Evolutionary conservation across 2,113 vertebrate species (phyloP), one percentile per base, ranked within the genome.

Genomic region (Calonectris borealis): DNA sequence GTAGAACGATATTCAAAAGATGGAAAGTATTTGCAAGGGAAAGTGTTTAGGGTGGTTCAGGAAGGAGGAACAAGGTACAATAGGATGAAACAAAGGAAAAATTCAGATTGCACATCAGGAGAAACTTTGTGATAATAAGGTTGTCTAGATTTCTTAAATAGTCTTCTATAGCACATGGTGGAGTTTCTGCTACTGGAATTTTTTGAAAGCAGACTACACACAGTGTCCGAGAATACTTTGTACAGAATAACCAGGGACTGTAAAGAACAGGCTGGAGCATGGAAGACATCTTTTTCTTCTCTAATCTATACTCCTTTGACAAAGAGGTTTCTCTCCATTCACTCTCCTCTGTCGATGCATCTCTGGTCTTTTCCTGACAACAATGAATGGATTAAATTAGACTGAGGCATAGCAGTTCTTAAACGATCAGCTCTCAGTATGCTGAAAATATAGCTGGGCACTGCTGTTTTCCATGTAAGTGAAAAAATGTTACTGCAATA

Each of bases 401-500:
- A 64, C 52, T 48, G 34, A 94, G 32, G 76, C 38, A 71, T 3
- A 62, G 83, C 55, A 85, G 62, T 46, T 88, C 72, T 86, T 51
- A 96, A 92, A 82, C 0, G 0, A 78, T 73, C 76, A 83, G 77
- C 34, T 86, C 81, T 85, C 69, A 66, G 26, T 38, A n/a, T 64
- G 46, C 55, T 90, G 69, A 84, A 96, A 86, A 78, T 94, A 95
- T 3, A 91, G 72, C 57, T 55, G 55, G 72, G 83, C 80, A 88
- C 48, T 80, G 64, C 83, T 92, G 65, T 93, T 81, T 93, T 97
- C 97, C 87, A 90, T 66, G 91, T 93, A 93, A 97, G 84, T 68
- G 82, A 97, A 95, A 95, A 96, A 96, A 97, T 62, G 52, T 90
- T 92, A 96, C 85, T 93, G 87, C 85, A 91, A 87, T 75, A 95